Evolutionary conservation across 2,113 vertebrate species (phyloP), one percentile per base, ranked within the genome.

Genomic region (Cyprinus carpio): DNA sequence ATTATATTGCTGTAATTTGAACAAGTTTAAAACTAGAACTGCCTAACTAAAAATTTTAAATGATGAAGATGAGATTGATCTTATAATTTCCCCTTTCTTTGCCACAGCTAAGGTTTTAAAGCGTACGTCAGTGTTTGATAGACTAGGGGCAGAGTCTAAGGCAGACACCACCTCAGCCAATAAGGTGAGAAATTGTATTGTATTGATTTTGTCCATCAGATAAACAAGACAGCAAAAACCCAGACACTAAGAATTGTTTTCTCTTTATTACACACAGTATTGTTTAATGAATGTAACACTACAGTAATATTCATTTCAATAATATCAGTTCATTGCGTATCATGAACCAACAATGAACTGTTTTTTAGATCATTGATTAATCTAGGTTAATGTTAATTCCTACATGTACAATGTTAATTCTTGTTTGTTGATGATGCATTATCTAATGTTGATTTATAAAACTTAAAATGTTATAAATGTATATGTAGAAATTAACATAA

Each of bases 111-210:
- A 92, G 96, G 96, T 95, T 85, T 85, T 93, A 72, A 95, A 94
- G 56, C 94, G 97, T 25, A 98, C 93, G 0, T 99, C 97, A 0
- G 97, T 98, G n/a, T 99, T 98, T 82, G 95, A 96, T 31, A 93
- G 97, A 58, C 95, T 98, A 3, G 97, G 97, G 0, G 96, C 96
- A 0, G 97, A 99, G 87, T 96, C 94, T 0, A 96, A 94, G 86
- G 94, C 88, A 0, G 97, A 97, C 40, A 89, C 93, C 0, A 92
- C 95, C 0, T 91, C 92, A 0, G 92, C 92, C 72, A 94, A 29
- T 82, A 98, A 97, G 93, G 97, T 98, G 84, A 94, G 90, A 0
- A 60, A 40, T 31, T 31, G 72, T 8, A 29, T 43, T 31, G n/a
- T 4, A n/a, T 49, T 25, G 72, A 25, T n/a, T 40, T 29, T 27